Base-by-base conservation (phyloP, 2,797 vertebrate species). In the Galago senegalensis region DNA sequence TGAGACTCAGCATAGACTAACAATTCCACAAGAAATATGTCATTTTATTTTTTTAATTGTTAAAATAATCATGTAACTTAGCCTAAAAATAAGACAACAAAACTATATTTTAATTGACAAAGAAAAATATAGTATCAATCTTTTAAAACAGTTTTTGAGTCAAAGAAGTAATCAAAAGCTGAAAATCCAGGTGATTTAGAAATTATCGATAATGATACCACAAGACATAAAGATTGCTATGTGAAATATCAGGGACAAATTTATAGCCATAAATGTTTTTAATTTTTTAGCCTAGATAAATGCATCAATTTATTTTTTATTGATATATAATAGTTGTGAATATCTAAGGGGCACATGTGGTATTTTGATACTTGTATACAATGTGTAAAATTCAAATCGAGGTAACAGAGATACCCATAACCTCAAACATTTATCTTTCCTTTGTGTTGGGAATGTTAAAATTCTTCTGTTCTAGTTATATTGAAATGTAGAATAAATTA, bases 141-240 rank as follows among this genome's bases (percentile, higher is more conserved):
- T 1, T 93, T 86, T 72, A 16, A 14, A 43, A 61, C 25, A 60
- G 8, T 76, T n/a, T 72, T 75, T 61, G 18, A 70, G n/a, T 85
- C 25, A 91, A 91, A 69, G 34, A 87, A 91, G 53, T 40, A 56
- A 75, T 65, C 34, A 80, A 93, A 92, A 83, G 49, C 49, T 86
- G 46, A 96, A 94, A 94, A 63, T 86, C 79, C 10, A 61, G 79
- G 56, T 43, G 53, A 77, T 88, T 88, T 87, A 87, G 65, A 84
- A 92, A 77, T 70, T 23, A 69, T n/a, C 91, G 29, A 76, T 40
- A 65, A 34, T 87, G n/a, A 85, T 58, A 53, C 49, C 29, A 14
- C 25, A 77, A 79, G 58, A 81, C 16, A 65, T 4, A 46, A 43
- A 86, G 0, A 11, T 23, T 92, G 96, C 58, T 81, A 27, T 90